Conservation (phyloP, 2,888 invertebrate genomes). For the Dioctria linearis region DNA sequence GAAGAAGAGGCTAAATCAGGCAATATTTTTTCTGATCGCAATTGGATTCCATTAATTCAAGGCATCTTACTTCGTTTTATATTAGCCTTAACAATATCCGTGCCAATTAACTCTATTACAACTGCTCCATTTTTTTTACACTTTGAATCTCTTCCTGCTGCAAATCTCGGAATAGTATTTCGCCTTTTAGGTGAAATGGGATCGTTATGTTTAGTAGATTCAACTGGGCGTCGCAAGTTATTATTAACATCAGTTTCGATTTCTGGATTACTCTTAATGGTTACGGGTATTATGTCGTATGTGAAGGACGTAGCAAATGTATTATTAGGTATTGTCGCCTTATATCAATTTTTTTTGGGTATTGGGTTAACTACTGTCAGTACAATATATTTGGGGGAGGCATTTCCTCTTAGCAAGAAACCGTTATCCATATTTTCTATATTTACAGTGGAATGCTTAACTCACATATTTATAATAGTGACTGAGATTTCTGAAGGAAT, state of each 20-base stretch:
- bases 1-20: conserved; percentile 33
- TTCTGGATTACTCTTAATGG: neutral
- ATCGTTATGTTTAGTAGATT: neutral
- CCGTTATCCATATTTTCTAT: neutral
- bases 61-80: neutral
- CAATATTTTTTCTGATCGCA: conserved; percentile 40
- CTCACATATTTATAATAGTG: conserved; percentile 5
- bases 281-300: neutral
- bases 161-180: neutral
- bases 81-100: neutral
- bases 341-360: conserved; percentile 40
- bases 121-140: neutral
- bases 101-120: neutral
- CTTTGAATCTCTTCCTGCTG: neutral
- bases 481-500: neutral
- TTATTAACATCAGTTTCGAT: neutral
- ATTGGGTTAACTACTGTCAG: conserved; percentile 3
- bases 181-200: conserved; percentile 2
- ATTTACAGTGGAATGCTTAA: neutral
- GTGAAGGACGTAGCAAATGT: neutral
- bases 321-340: neutral
- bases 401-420: conserved; percentile 23
- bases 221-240: conserved; percentile 4
- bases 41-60: conserved; percentile 47
- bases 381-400: conserved; percentile 6